These are phyloP conservation scores for Peromyscus polionotus DNA, from an alignment of 2,113 vertebrate species.

Conservation along the genomic window DNA sequence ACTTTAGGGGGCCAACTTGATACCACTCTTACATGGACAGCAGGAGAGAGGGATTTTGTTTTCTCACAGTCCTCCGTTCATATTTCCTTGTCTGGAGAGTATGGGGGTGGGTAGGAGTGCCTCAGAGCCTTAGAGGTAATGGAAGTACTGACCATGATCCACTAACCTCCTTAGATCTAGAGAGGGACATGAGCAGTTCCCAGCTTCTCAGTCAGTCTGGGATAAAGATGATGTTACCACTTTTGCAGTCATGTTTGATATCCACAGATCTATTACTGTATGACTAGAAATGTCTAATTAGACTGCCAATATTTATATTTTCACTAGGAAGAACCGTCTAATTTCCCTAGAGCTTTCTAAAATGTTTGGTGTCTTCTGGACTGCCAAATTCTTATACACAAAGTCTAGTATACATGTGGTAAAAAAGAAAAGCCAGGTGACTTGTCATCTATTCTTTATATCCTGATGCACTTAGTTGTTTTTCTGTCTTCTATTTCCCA, in stretches of 20 bases:
- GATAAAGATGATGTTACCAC: neutral
- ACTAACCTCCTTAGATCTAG: neutral
- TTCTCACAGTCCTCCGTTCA: neutral
- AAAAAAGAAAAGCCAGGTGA: neutral
- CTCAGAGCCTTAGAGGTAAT: neutral
- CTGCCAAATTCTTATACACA: neutral
- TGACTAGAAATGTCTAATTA: neutral
- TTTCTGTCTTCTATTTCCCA: neutral
- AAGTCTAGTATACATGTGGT: neutral
- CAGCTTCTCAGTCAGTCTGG: neutral
- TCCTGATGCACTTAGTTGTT: neutral
- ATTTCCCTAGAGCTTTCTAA: neutral
- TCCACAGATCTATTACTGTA: neutral
- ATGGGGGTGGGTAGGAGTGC: fast-evolving
- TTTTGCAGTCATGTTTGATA: neutral
- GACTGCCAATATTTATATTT: neutral
- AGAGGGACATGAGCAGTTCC: neutral
- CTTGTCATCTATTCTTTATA: neutral
- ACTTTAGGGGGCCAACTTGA: neutral
- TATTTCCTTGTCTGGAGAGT: neutral
- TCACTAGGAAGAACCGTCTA: neutral
- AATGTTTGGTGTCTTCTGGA: neutral
- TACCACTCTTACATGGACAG: neutral
- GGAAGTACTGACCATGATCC: neutral
- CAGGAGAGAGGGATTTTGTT: neutral